Evolutionary conservation across 2,888 invertebrate species (phyloP).

Genomic region (Agonopterix arenella): DNA sequence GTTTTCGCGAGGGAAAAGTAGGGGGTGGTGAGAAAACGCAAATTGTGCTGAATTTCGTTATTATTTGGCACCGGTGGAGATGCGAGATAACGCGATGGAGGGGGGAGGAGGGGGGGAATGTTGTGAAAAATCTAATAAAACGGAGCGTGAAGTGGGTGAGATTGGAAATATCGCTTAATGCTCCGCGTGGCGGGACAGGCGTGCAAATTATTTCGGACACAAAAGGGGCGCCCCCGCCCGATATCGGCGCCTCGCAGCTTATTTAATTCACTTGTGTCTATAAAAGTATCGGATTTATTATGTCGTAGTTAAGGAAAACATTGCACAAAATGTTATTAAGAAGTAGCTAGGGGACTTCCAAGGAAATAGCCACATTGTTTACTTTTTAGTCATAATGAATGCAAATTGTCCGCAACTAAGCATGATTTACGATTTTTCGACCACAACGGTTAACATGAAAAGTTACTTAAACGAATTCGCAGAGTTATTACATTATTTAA

Average conservation of each 20-base stretch:
- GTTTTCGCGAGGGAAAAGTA: conserved; percentile 17
- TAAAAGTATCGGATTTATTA: conserved; percentile 2
- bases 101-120: conserved; percentile 19
- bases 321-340: no score
- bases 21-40: conserved; percentile 35
- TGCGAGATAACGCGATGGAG: conserved; percentile 35
- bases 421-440: not conserved
- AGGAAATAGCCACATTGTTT: not conserved
- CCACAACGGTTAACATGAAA: not conserved
- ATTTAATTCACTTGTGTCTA: not conserved
- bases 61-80: conserved; percentile 53
- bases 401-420: conserved; percentile 1
- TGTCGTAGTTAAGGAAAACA: not conserved
- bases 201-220: conserved; percentile 18
- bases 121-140: conserved; percentile 57
- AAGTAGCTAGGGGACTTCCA: not conserved
- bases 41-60: conserved; percentile 58
- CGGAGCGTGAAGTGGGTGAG: conserved; percentile 32
- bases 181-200: conserved; percentile 6
- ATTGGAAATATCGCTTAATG: conserved; percentile 52
- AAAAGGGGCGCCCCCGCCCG: conserved; percentile 1
- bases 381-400: not conserved
- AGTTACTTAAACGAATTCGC: no score
- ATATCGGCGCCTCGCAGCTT: not conserved
- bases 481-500: no score